Base-by-base conservation (phyloP, 2,888 invertebrate genomes). In the Campoplex nolae region DNA sequence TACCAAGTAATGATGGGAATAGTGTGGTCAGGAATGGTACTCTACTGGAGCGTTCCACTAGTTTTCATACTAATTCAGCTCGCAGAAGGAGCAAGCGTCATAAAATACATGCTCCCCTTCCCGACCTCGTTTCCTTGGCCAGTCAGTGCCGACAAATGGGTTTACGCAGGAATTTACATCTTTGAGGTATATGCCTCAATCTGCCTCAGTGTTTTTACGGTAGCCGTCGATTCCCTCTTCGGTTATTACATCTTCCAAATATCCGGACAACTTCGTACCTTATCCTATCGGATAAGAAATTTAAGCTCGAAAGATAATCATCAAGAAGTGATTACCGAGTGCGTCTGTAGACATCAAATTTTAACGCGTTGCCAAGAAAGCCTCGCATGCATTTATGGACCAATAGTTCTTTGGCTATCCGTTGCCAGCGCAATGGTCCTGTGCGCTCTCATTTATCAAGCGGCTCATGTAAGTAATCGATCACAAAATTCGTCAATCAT, bases 191-290 rank as follows among this genome's bases (percentile, higher is more conserved):
- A 78, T 7, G 35, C 75, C 6, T 35, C 83, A 6, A 73, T 87
- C 42, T 83, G 79, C 7, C 23, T 90, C 0, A 42, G 86, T 18
- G 83, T 56, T 8, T 58, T 90, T 7, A 88, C 90, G 6, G 78
- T 80, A 9, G 88, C 89, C 0, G 87, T 89, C 3, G 92, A 92
- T 38, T 83, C 89, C 0, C 79, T 91, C 1, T 92, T 91, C 51
- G 90, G 91, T 7, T 87, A 90, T 11, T 90, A 91, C 35, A 73
- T 90, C 23, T 91, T 91, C 79, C 91, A 91, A 67, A 90, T 92
- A 56, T 86, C 88, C 2, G 90, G 90, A 7, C 87, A 91, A 38
- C 74, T 93, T 11, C 88, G 89, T 1, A 84, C 86, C 6, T 83
- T 91, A n/a, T 82, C 89, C 0, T 65, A 78, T 48, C 85, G 88